Base-by-base conservation (phyloP, 2,888 invertebrate genomes). In the Candidula unifasciata region DNA sequence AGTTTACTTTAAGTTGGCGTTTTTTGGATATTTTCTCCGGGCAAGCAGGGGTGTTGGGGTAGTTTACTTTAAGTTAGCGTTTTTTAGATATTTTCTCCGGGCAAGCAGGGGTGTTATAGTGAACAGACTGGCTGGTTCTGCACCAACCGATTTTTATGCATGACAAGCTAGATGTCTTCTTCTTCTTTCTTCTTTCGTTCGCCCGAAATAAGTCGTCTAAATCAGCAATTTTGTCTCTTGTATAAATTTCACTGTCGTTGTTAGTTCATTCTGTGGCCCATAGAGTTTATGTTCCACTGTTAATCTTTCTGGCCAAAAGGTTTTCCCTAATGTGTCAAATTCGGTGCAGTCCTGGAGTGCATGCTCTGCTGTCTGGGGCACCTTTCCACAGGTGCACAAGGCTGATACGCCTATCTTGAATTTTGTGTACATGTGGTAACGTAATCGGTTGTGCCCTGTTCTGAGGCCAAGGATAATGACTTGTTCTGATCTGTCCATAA, bases 361-460 rank as follows among this genome's bases (percentile, higher is more conserved):
- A 24, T 71, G 71, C 24, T 71, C 37, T 21, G 37, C 71, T 37
- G 24, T 37, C 35, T 35, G 35, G 1, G 35, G 21, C 37, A 37
- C 37, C 35, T 35, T 35, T 71, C 24, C 71, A 37, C 71, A 71
- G 35, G 71, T 71, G 37, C 71, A 37, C 37, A 37, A 37, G 16
- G 37, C 37, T 71, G 71, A 37, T 18, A 18, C 37, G 35, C 37
- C 71, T 44, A 44, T 73, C 73, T 73, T 73, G 44, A 44, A 73
- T 3, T 73, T 73, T 44, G 44, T 73, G n/a, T 52, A 37, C 73
- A 73, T 52, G n/a, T 73, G 73, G 44, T 44, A 44, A n/a, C 27
- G 73, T 24, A 44, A 44, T 73, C 73, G 24, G 10, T 73, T 73
- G 73, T 73, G 73, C 44, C 73, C 73, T 44, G 44, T 73, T 73